These are phyloP conservation scores for Sarcophaga peregrina DNA, from an alignment of 1,140 invertebrate species.

Conservation along the genomic window DNA sequence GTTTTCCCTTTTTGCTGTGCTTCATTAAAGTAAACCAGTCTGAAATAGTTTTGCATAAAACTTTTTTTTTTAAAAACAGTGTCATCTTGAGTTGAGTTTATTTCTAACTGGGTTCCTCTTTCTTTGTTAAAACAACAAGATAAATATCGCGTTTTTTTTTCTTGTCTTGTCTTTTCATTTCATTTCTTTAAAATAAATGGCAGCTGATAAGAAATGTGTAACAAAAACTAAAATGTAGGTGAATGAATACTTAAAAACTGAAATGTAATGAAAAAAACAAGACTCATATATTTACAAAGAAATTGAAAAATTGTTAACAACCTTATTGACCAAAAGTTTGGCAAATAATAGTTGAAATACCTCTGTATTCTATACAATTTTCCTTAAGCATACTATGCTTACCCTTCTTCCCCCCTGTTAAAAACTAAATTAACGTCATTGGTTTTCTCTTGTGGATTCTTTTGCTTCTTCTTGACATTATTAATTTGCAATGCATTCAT, in stretches of 20 bases:
- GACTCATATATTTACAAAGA: not conserved
- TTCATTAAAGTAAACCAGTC: too few species aligned
- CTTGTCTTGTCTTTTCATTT: not conserved
- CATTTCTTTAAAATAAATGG: not conserved
- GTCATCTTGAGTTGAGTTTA: not conserved
- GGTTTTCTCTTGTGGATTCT: not conserved
- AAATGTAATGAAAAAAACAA: not conserved
- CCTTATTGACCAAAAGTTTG: not conserved
- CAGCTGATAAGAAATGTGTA: not conserved
- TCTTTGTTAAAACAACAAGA: too few species aligned
- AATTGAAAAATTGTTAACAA: not conserved
- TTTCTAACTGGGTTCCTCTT: too few species aligned
- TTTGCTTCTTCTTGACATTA: not conserved
- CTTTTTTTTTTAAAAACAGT: not conserved
- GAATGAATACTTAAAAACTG: not conserved
- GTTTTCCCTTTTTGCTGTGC: not conserved
- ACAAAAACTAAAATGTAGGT: not conserved
- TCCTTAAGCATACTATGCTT: not conserved
- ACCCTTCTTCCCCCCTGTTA: not conserved
- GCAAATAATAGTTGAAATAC: too few species aligned
- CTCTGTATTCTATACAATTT: too few species aligned
- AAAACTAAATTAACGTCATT: not conserved
- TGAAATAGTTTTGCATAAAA: too few species aligned
- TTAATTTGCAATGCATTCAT: slow-evolving; percentile 11
- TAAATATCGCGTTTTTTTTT: not conserved